Evolutionary conservation across 2,113 vertebrate genomes (phyloP), one percentile per base, ranked within the genome.

Genomic region (Pyrgilauda ruficollis): DNA sequence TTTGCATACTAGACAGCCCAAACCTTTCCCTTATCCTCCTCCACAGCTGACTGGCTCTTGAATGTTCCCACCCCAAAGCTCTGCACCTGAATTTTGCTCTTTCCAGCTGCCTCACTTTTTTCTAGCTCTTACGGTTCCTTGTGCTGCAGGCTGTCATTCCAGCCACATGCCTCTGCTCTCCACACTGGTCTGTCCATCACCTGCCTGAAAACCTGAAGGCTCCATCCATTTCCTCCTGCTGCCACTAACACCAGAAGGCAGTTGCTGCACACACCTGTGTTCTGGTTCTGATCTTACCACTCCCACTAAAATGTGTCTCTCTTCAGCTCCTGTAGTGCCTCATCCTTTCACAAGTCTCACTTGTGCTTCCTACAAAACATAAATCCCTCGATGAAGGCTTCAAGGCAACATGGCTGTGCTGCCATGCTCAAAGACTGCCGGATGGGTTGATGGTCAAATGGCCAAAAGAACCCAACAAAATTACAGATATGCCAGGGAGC

Each of bases 261-360:
- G 31, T 0, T 37, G 17, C 72, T n/a, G 68, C 35, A 47, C 37
- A 41, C 13, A 7, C 6, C 12, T 1, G 1, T 12, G 17, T 12
- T 31, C 55, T 28, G 19, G 19, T 6, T 35, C 37, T 3, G 4
- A 35, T 46, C 72, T 53, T 66, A n/a, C 46, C 7, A 49, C 10
- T 23, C 15, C 22, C 49, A 22, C 46, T 53, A 31, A 55, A 68
- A 76, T 0, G 0, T 5, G 4, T 6, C 15, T 56, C 68, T 49
- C 67, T 37, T 43, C 61, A 33, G 35, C 7, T 28, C 16, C 37
- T 53, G 52, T 4, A 66, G 19, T 3, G 19, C 27, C 50, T 44
- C 15, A n/a, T 6, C 2, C 17, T 73, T 47, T 26, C 31, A 47
- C 22, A 30, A 73, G 28, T 43, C 73, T 58, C 67, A 66, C 13